Percentiles rank a stretch among this genome's conserved stretches.
Evolutionary conservation across 1,140 invertebrate genomes (phyloP).

Genomic region (Drosophila navojoa): DNA sequence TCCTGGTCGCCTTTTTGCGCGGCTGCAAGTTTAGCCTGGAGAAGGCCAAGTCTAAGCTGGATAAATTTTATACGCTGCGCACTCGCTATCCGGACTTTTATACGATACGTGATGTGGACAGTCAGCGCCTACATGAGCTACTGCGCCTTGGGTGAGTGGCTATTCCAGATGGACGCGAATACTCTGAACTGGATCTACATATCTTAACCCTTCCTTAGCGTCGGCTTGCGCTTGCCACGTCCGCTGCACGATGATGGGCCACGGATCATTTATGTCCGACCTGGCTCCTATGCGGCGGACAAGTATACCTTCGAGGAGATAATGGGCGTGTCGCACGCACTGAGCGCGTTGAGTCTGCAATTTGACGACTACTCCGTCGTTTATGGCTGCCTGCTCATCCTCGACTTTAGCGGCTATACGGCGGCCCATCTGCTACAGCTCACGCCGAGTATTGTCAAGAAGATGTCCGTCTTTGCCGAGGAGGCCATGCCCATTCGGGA

Average conservation of each 20-base stretch:
- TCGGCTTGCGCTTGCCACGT: conserved; percentile 30
- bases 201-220: conserved; percentile 7
- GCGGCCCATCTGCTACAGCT: conserved; percentile 83
- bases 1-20: conserved; percentile 86
- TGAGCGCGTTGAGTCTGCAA: conserved; percentile 49
- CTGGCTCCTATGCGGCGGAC: conserved; percentile 55
- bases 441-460: conserved; percentile 83
- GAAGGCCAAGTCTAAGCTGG: conserved; percentile 86
- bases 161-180: background rate
- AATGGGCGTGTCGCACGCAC: conserved; percentile 41
- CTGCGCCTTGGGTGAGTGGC: conserved; percentile 44
- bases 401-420: conserved; percentile 81
- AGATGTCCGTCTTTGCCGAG: conserved; percentile 83
- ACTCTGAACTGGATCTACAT: too few relatives aligned
- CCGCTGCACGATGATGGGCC: conserved; percentile 71
- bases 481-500: conserved; percentile 85
- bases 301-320: conserved; percentile 54
- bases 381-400: conserved; percentile 59
- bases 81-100: conserved; percentile 85
- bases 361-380: conserved; percentile 65
- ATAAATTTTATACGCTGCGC: conserved; percentile 86
- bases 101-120: conserved; percentile 74
- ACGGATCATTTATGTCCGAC: conserved; percentile 78
- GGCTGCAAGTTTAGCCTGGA: conserved; percentile 88
- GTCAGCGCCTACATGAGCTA: conserved; percentile 30